Conservation (phyloP, 2,113 vertebrate genomes). For the Semicossyphus pulcher region DNA sequence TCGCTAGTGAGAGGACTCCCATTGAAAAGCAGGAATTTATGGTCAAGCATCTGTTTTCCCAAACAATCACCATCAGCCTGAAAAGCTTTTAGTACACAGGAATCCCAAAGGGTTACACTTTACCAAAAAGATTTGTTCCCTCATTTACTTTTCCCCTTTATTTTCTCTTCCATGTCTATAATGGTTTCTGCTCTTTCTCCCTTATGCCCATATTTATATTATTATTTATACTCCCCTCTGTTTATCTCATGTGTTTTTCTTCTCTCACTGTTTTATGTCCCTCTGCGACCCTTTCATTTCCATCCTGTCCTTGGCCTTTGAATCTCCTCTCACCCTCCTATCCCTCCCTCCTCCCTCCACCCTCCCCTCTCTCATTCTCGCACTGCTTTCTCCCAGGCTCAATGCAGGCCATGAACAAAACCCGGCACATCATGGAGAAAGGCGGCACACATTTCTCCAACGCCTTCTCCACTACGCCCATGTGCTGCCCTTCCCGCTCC, state of each 20-base stretch:
- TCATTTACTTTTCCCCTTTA: slow-evolving; percentile 30
- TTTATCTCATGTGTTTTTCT: slow-evolving; percentile 1
- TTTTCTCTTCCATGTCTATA: slow-evolving; percentile 7
- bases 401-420: slow-evolving; percentile 99
- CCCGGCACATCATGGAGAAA: slow-evolving; percentile 92
- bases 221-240: slow-evolving; percentile 26
- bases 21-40: slow-evolving; percentile 83
- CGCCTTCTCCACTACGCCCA: slow-evolving; percentile 96
- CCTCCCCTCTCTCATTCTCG: not conserved
- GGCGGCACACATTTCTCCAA: slow-evolving; percentile 96
- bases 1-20: slow-evolving; percentile 68
- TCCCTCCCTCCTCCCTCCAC: not conserved
- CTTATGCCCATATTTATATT: slow-evolving; percentile 41
- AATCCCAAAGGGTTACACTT: slow-evolving; percentile 69
- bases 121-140: slow-evolving; percentile 57
- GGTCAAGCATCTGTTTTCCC: slow-evolving; percentile 84
- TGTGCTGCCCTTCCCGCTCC: slow-evolving; percentile 98
- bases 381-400: slow-evolving; percentile 84
- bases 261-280: slow-evolving; percentile 27
- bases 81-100: slow-evolving; percentile 70
- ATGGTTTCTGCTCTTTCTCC: slow-evolving; percentile 8
- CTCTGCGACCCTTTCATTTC: slow-evolving; percentile 25
- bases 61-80: slow-evolving; percentile 76
- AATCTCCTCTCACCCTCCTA: slow-evolving; percentile 32
- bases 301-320: slow-evolving; percentile 31